Percentiles rank a stretch among this genome's conserved stretches.
Evolutionary conservation across 2,113 vertebrate genomes (phyloP).

Genomic region (Apistogramma diplotaenia): DNA sequence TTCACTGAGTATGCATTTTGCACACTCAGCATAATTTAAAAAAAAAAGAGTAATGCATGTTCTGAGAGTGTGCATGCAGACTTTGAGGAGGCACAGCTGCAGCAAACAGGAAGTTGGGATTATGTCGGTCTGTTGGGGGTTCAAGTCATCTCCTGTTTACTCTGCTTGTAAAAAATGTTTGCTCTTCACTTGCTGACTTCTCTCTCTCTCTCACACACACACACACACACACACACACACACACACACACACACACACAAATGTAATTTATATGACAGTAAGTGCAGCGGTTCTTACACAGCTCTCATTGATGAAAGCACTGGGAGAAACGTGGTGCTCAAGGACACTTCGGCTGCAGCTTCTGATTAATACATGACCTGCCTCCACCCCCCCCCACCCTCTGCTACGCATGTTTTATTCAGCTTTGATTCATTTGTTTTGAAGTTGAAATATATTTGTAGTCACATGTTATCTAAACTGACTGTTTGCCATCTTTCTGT

Average conservation of each 20-base stretch:
- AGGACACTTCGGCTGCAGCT: too few relatives aligned
- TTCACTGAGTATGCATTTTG: neutral
- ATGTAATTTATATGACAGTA: neutral
- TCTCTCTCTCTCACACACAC: too few relatives aligned
- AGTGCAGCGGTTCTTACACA: too few relatives aligned
- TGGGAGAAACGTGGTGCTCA: too few relatives aligned
- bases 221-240: neutral
- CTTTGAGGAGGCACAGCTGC: neutral
- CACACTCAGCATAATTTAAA: neutral
- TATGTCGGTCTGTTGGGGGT: neutral
- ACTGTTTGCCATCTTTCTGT: neutral
- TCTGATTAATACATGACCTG: too few relatives aligned
- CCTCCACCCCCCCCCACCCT: too few relatives aligned
- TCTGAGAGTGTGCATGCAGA: neutral
- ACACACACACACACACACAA: neutral
- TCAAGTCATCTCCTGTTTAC: slow-evolving; percentile 26
- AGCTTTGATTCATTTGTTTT: neutral
- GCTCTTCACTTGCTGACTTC: neutral
- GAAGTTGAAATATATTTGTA: neutral
- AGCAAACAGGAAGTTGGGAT: slow-evolving; percentile 5
- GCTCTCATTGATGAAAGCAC: too few relatives aligned
- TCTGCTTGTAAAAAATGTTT: neutral
- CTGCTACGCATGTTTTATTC: too few relatives aligned
- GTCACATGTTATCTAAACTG: neutral
- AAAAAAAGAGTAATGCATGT: neutral